Evolutionary conservation across 1,140 invertebrate genomes (phyloP), one percentile per base, ranked within the genome.

Genomic region (Hormaphis cornu): DNA sequence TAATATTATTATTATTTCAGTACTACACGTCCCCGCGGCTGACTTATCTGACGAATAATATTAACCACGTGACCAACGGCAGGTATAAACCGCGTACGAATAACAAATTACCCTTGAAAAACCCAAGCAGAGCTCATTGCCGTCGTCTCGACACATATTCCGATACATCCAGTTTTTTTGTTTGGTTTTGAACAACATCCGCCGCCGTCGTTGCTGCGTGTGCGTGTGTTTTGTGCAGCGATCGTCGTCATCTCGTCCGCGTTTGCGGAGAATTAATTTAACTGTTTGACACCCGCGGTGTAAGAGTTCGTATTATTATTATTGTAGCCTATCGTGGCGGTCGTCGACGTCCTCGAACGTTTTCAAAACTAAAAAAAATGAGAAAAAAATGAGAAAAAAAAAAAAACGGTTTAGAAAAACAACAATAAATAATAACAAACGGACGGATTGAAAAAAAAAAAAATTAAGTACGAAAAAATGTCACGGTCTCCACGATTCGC

Each of bases 21-120:
- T n/a, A n/a, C n/a, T n/a, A n/a, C n/a, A n/a, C n/a, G n/a, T n/a
- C n/a, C n/a, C n/a, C n/a, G n/a, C n/a, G n/a, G n/a, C n/a, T n/a
- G n/a, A n/a, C n/a, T n/a, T n/a, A n/a, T n/a, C n/a, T n/a, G n/a
- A n/a, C n/a, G n/a, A n/a, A n/a, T n/a, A 33, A 35, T 20, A 8
- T 20, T 3, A 40, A 58, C 33, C 54, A 58, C 54, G 54, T 58
- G 54, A 58, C 53, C 22, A 22, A 56, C 54, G 14, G 33, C 54
- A 26, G 54, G 33, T n/a, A n/a, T n/a, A n/a, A n/a, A n/a, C n/a
- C n/a, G n/a, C n/a, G n/a, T n/a, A n/a, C n/a, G 54, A 58, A 58
- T 40, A 37, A 24, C 18, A 5, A n/a, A 33, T 58, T 58, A 58
- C 54, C 54, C 54, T 58, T 58, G 54, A 58, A 58, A 58, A 56